Percentiles rank a stretch among this genome's conserved stretches.
These are phyloP conservation scores for Barbus barbus DNA, from an alignment of 2,113 vertebrate genomes.

Conservation along the genomic window DNA sequence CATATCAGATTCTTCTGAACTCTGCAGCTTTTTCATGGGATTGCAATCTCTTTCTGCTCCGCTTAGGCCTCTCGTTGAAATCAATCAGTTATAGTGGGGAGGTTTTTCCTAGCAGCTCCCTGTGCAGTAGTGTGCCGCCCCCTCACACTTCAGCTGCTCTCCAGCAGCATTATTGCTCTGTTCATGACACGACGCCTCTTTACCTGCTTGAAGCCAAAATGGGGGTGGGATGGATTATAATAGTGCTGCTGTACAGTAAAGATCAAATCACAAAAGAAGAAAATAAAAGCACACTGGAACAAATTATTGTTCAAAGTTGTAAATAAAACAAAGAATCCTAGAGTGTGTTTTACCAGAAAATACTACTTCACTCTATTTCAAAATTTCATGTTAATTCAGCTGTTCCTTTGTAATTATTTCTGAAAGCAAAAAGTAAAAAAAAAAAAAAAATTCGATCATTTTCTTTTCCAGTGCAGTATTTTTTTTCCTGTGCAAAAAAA, in stretches of 20 bases:
- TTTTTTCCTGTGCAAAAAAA: too few species aligned
- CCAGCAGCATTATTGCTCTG: not conserved
- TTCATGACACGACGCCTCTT: not conserved
- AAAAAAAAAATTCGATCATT: too few species aligned
- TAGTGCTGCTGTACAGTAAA: not conserved
- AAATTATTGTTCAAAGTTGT: not conserved
- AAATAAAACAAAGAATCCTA: too few species aligned
- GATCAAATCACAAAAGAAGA: not conserved
- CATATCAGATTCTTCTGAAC: too few species aligned
- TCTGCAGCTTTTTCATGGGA: not conserved
- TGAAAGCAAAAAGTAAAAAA: too few species aligned
- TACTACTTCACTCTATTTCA: too few species aligned
- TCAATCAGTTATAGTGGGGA: too few species aligned
- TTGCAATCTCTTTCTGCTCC: not conserved
- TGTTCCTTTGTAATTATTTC: too few species aligned
- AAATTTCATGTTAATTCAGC: too few species aligned
- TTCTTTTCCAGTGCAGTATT: too few species aligned
- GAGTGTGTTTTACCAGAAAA: too few species aligned
- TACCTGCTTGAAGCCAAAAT: not conserved
- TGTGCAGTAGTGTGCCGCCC: not conserved
- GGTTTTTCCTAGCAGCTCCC: not conserved
- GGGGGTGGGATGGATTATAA: not conserved
- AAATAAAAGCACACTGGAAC: not conserved
- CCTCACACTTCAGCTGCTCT: not conserved
- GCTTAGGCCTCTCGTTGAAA: not conserved